These are phyloP conservation scores for Orthosia gracilis DNA, from an alignment of 2,888 invertebrate genomes.

Conservation along the genomic window DNA sequence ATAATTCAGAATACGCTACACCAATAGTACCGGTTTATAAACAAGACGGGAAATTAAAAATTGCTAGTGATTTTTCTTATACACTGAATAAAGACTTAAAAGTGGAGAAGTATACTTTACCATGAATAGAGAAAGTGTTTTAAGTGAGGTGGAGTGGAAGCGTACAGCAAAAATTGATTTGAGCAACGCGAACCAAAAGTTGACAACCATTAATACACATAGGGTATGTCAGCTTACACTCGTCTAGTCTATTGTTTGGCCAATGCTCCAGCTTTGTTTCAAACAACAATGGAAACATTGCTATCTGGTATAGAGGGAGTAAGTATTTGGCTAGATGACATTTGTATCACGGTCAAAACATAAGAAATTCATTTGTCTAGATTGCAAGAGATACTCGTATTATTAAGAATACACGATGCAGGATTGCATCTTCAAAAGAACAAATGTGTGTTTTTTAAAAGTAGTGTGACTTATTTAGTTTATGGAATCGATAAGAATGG, in stretches of 20 bases:
- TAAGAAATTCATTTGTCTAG: neutral
- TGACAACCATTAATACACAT: neutral
- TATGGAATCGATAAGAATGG: too few species aligned
- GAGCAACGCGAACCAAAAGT: neutral
- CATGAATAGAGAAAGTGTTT: constrained; percentile 3
- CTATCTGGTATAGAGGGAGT: neutral
- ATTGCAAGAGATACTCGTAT: neutral
- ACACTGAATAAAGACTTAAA: neutral
- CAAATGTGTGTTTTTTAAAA: too few species aligned
- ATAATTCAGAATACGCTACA: neutral
- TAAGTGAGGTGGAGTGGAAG: neutral
- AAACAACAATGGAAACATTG: neutral
- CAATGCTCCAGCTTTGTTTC: neutral
- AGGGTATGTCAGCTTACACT: neutral
- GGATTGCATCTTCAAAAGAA: neutral
- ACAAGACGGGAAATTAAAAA: neutral
- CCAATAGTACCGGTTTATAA: neutral
- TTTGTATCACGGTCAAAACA: neutral
- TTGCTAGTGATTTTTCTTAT: neutral
- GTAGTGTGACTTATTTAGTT: too few species aligned
- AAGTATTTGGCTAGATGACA: neutral
- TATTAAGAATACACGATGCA: neutral
- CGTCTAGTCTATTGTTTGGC: constrained; percentile 3
- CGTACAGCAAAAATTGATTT: neutral
- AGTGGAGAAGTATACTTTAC: neutral